phyloP scores from a whole-genome alignment of 1,140 invertebrate genomes.

The Hestina assimilis region DNA sequence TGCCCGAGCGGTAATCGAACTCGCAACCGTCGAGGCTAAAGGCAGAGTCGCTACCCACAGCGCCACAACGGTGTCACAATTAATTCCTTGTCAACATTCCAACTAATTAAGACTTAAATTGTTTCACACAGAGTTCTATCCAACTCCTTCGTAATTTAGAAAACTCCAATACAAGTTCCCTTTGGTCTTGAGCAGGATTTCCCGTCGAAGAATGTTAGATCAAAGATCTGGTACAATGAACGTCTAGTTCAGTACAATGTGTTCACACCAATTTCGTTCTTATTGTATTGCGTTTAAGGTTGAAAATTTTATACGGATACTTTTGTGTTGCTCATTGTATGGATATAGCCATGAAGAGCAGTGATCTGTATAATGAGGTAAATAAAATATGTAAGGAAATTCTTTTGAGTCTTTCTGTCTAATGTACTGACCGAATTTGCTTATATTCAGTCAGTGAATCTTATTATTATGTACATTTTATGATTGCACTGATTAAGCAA shows the following conservation, averaged over 20 bases:
- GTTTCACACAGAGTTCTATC: conserved; percentile 9
- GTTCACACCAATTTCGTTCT: background rate
- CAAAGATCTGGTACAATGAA: conserved; percentile 27
- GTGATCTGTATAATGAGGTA: conserved; percentile 27
- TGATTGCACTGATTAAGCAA: too few species aligned
- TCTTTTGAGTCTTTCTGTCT: conserved; percentile 12
- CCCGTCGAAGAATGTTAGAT: conserved; percentile 31
- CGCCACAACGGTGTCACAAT: background rate
- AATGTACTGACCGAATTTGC: conserved; percentile 15
- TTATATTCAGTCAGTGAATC: too few species aligned
- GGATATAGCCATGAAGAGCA: conserved; percentile 23
- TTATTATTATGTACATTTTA: too few species aligned
- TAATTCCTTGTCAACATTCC: background rate
- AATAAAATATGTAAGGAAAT: conserved; percentile 25
- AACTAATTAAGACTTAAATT: conserved; percentile 16
- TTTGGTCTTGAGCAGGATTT: conserved; percentile 32
- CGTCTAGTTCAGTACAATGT: background rate
- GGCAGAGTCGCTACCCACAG: too few species aligned
- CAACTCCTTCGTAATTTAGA: conserved; percentile 23
- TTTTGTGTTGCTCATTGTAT: background rate
- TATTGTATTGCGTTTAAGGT: background rate
- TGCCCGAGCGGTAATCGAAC: too few species aligned
- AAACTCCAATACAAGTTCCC: conserved; percentile 29
- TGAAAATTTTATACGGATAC: background rate
- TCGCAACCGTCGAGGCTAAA: too few species aligned